Percentiles rank a stretch among this genome's conserved stretches.
Evolutionary conservation across 2,888 invertebrate genomes (phyloP).

Genomic region (Thera britannica): DNA sequence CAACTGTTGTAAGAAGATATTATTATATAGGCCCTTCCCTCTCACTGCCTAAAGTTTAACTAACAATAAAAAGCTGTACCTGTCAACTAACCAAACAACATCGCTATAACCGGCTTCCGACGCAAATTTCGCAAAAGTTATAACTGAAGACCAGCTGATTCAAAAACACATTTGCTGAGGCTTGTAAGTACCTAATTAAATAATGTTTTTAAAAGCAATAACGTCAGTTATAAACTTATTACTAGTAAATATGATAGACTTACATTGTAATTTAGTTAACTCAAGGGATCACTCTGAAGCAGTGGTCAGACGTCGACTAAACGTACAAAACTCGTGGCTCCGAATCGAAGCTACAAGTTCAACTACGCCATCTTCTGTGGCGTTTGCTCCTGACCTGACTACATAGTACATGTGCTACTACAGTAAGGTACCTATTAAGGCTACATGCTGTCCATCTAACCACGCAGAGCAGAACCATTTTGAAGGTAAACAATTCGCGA

Average conservation of each 20-base stretch:
- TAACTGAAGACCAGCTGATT: neutral
- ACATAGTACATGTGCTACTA: conserved; percentile 22
- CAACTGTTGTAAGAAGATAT: no score
- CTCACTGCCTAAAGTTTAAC: neutral
- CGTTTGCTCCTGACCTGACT: conserved; percentile 4
- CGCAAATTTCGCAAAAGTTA: neutral
- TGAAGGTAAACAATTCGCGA: no score
- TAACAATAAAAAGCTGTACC: neutral
- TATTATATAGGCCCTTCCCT: neutral
- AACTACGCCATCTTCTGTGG: neutral
- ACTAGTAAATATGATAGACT: conserved; percentile 10
- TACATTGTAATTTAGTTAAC: conserved; percentile 8
- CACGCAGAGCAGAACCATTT: no score
- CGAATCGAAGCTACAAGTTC: conserved; percentile 1
- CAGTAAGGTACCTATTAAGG: neutral
- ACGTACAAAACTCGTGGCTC: neutral
- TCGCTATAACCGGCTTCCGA: conserved; percentile 16
- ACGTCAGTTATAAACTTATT: no score
- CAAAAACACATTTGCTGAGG: conserved; percentile 5
- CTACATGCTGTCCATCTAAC: no score
- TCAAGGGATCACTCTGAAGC: conserved; percentile 6
- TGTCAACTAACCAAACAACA: conserved; percentile 8
- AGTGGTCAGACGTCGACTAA: conserved; percentile 26
- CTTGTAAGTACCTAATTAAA: neutral
- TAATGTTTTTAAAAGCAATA: no score